phyloP scores from a whole-genome alignment of 2,797 vertebrate genomes.

The Myiotriccus ornatus region DNA sequence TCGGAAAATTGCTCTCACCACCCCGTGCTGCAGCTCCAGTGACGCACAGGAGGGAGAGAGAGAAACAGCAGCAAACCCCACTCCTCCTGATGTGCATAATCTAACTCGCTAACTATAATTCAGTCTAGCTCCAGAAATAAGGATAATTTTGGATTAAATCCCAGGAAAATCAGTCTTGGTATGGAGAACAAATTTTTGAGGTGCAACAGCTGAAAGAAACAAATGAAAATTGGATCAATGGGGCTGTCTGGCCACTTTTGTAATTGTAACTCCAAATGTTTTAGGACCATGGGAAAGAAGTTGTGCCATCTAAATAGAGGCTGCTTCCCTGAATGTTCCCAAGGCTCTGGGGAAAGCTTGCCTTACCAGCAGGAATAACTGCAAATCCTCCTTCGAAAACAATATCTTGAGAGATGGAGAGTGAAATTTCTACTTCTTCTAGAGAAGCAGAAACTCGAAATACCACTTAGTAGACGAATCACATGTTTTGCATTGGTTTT shows the following conservation, averaged over 20 bases:
- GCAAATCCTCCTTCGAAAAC: not conserved
- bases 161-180: conserved; percentile 6
- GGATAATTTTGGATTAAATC: not conserved
- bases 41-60: not conserved
- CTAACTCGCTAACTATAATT: not conserved
- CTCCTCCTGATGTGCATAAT: not conserved
- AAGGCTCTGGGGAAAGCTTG: not conserved
- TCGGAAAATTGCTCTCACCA: not conserved
- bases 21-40: not conserved
- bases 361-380: not conserved
- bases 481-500: not conserved
- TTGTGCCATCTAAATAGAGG: not conserved
- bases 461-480: not conserved
- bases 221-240: not conserved
- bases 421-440: not conserved
- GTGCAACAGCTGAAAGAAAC: not conserved
- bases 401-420: not conserved
- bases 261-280: not conserved
- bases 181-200: not conserved
- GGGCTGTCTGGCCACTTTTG: not conserved
- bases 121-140: not conserved
- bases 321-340: not conserved
- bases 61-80: not conserved
- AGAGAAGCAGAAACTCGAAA: not conserved
- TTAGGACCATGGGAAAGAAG: not conserved